Percentiles rank a stretch among this genome's conserved stretches.
Evolutionary conservation across 2,113 vertebrate genomes (phyloP).

Genomic region (Damaliscus lunatus): DNA sequence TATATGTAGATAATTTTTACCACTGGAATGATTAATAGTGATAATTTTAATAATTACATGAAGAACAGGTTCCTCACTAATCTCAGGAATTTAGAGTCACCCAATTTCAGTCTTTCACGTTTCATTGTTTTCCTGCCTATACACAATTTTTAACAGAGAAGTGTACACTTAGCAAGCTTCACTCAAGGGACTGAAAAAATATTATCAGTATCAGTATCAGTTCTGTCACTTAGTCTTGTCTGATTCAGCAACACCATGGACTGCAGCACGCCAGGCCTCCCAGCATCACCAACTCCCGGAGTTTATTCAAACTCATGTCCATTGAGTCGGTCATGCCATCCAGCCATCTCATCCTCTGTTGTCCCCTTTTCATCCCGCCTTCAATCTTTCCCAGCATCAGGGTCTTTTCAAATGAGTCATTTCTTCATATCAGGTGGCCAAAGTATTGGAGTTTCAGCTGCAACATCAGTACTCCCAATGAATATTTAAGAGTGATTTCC

Average conservation of each 20-base stretch:
- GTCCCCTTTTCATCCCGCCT: accelerated
- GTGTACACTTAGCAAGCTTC: background rate
- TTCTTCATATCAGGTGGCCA: background rate
- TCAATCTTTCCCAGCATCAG: background rate
- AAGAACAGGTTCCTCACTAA: background rate
- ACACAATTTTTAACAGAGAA: background rate
- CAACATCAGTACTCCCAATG: background rate
- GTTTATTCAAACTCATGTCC: background rate
- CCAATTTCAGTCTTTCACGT: background rate
- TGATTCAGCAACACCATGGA: background rate
- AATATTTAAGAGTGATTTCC: background rate
- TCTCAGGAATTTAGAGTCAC: background rate
- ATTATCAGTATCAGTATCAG: background rate
- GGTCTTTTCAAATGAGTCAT: background rate
- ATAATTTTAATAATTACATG: background rate
- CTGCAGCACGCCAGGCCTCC: background rate
- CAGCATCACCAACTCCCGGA: background rate
- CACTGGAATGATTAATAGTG: background rate
- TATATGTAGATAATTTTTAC: background rate
- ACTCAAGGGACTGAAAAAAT: background rate
- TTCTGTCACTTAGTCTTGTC: background rate
- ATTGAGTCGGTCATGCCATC: background rate
- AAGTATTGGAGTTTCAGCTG: background rate
- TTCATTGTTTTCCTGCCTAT: background rate
- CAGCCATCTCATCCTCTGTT: background rate